phyloP scores from a whole-genome alignment of 2,888 invertebrate species.

The Tanaodytes sp. region DNA sequence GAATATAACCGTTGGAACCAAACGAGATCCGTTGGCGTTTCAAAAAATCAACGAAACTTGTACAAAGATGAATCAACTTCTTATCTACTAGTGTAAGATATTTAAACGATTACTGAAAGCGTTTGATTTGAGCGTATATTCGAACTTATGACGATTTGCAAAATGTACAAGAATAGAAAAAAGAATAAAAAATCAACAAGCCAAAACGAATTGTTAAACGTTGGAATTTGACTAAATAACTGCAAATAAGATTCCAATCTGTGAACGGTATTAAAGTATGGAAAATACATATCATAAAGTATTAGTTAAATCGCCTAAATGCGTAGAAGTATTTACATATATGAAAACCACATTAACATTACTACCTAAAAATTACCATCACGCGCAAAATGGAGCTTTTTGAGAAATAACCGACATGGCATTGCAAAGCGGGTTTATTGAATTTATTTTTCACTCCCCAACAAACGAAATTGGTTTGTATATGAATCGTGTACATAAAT shows the following conservation, averaged over 20 bases:
- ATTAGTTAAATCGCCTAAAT: constrained; percentile 71
- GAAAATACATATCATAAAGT: constrained; percentile 72
- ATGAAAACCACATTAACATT: constrained; percentile 64
- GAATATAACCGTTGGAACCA: not conserved
- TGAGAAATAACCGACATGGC: constrained; percentile 17
- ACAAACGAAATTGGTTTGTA: constrained; percentile 21
- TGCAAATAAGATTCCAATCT: constrained; percentile 58
- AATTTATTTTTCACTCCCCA: too few relatives aligned
- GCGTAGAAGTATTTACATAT: constrained; percentile 70
- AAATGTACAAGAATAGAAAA: too few relatives aligned
- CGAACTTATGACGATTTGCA: too few relatives aligned
- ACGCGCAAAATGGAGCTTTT: constrained; percentile 65
- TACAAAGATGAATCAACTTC: constrained; percentile 55
- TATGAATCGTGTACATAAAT: constrained; percentile 37
- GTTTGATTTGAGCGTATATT: too few relatives aligned
- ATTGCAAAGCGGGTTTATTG: constrained; percentile 30
- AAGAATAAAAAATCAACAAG: constrained; percentile 57
- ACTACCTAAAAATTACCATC: constrained; percentile 56
- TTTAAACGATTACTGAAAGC: too few relatives aligned
- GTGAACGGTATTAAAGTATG: constrained; percentile 68
- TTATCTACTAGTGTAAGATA: constrained; percentile 63
- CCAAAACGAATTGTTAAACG: constrained; percentile 70
- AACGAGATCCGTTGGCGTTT: constrained; percentile 41
- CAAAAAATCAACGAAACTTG: constrained; percentile 34
- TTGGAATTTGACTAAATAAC: constrained; percentile 62